A percentile compares a stretch with the other conserved stretches of the same genome.
Evolutionary conservation across 2,888 invertebrate genomes (phyloP).

Genomic region (Camponotus fellah): DNA sequence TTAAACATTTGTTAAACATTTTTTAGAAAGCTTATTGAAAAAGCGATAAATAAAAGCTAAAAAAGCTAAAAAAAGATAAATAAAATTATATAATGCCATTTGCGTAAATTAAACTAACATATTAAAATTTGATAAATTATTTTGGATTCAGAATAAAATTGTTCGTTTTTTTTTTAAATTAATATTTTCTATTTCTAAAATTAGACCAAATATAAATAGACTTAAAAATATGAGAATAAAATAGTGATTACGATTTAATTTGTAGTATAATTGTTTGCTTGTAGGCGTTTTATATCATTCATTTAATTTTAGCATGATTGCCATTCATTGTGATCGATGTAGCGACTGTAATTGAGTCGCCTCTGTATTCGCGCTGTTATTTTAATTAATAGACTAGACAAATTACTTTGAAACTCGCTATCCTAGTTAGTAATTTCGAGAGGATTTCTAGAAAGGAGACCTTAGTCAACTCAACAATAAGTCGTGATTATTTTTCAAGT

Average conservation of each 20-base stretch:
- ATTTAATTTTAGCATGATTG: slow-evolving; percentile 20
- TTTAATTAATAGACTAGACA: slow-evolving; percentile 28
- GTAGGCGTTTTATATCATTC: neutral
- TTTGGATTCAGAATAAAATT: neutral
- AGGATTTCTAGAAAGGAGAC: neutral
- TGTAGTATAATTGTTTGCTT: neutral
- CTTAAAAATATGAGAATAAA: neutral
- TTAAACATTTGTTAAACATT: neutral
- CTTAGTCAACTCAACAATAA: slow-evolving; percentile 11
- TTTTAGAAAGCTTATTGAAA: neutral
- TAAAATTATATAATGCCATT: neutral
- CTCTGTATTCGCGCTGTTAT: neutral
- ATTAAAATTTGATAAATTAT: neutral
- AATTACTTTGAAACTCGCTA: slow-evolving; percentile 19
- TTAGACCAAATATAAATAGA: neutral
- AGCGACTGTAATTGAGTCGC: slow-evolving; percentile 20
- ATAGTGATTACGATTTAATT: neutral
- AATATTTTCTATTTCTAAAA: neutral
- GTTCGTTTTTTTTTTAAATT: neutral
- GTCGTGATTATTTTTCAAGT: slow-evolving; percentile 9
- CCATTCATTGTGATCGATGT: slow-evolving; percentile 12
- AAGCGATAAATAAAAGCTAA: neutral
- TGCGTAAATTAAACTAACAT: neutral
- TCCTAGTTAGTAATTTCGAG: neutral
- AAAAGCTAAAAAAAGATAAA: too few species aligned